Evolutionary conservation across 37 sponge, comb jelly and placozoan species (phyloP).

Genomic region (Spongilla lacustris): DNA sequence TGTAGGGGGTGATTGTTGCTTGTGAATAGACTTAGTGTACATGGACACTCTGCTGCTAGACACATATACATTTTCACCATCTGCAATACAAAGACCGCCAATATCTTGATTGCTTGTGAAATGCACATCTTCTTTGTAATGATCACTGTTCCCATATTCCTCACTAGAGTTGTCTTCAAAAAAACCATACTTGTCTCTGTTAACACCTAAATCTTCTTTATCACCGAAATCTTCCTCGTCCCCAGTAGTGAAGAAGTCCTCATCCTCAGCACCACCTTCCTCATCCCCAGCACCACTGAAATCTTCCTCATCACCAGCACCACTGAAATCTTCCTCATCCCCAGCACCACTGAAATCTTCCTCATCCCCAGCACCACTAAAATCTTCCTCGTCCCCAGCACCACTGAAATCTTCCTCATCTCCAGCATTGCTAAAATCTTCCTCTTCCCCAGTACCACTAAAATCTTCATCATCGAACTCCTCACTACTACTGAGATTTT

Average conservation of each 20-base stretch:
- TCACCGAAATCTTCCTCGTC: background rate
- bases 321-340: slow-evolving; percentile 25
- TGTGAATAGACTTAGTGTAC: background rate
- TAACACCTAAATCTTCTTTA: background rate
- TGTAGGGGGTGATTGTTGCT: background rate
- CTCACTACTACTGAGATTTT: too few relatives aligned
- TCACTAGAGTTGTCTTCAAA: background rate
- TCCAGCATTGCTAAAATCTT: too few relatives aligned
- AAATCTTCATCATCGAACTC: too few relatives aligned
- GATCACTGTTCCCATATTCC: background rate
- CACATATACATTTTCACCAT: background rate
- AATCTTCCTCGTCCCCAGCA: slow-evolving; percentile 11
- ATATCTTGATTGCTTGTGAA: background rate
- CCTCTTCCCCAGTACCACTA: too few relatives aligned
- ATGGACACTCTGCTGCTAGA: background rate
- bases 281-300: background rate
- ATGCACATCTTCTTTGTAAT: background rate
- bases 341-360: background rate
- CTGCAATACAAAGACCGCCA: background rate
- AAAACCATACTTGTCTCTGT: background rate
- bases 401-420: too few relatives aligned
- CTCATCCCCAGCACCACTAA: background rate
- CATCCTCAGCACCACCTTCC: slow-evolving; percentile 31
- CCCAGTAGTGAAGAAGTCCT: background rate
- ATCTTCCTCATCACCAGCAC: slow-evolving; percentile 24